These are phyloP conservation scores for Reticulitermes speratus DNA, from an alignment of 1,140 invertebrate genomes.

Conservation along the genomic window DNA sequence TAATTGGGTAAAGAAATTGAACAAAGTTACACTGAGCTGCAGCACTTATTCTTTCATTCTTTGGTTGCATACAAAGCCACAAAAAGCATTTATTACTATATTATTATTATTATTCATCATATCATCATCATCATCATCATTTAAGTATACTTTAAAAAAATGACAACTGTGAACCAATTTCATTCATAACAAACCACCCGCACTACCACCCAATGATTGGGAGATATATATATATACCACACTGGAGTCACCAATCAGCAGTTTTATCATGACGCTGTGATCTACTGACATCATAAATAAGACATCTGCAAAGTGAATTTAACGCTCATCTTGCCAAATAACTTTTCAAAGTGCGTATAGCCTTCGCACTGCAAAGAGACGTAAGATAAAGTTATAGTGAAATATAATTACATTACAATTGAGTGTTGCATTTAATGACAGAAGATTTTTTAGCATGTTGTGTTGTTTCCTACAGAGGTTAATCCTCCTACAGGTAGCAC, in stretches of 20 bases:
- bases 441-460: conserved; percentile 1
- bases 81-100: conserved; percentile 14
- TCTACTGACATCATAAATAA: conserved; percentile 9
- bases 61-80: conserved; percentile 29
- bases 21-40: neutral
- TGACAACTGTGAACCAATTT: neutral
- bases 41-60: conserved; percentile 18
- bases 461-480: neutral
- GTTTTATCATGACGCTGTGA: neutral
- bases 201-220: neutral
- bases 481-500: conserved; percentile 22
- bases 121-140: neutral
- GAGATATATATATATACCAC: neutral
- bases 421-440: conserved; percentile 20
- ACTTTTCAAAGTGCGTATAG: neutral
- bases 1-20: neutral
- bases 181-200: conserved; percentile 7
- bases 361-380: neutral
- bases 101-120: too few relatives aligned
- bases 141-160: neutral
- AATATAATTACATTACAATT: conserved; percentile 20
- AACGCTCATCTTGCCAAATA: neutral
- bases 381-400: conserved; percentile 20
- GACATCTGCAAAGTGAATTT: neutral
- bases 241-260: neutral